A percentile compares a stretch with the other conserved stretches of the same genome.
phyloP scores from a whole-genome alignment of 2,888 invertebrate species.

The Lepidochitona cinerea region DNA sequence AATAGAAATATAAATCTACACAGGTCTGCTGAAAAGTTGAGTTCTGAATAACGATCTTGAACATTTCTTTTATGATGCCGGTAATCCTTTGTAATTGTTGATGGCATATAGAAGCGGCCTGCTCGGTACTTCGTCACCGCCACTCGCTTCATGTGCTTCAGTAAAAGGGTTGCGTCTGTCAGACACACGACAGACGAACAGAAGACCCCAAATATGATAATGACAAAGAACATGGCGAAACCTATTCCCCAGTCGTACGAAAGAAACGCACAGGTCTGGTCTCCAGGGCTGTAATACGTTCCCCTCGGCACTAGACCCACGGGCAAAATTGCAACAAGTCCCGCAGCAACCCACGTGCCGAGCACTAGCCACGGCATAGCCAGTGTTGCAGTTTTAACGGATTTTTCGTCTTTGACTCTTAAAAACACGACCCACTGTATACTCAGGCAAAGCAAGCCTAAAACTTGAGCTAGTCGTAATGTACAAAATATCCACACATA shows the following conservation, averaged over 20 bases:
- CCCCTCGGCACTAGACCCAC: constrained; percentile 31
- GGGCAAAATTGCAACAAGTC: constrained; percentile 41
- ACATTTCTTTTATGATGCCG: constrained; percentile 28
- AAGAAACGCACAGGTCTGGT: constrained; percentile 39
- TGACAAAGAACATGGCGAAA: constrained; percentile 41
- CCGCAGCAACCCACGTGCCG: constrained; percentile 38
- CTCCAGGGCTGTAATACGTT: not conserved
- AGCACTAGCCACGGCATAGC: constrained; percentile 36
- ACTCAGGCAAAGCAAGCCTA: constrained; percentile 36
- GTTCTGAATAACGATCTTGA: constrained; percentile 46
- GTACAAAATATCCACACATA: constrained; percentile 44
- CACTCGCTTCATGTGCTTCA: constrained; percentile 44
- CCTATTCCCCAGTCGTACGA: constrained; percentile 44
- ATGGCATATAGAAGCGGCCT: constrained; percentile 44
- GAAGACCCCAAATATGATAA: constrained; percentile 38
- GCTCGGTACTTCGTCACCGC: constrained; percentile 51
- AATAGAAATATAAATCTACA: constrained; percentile 46
- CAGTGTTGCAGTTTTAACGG: constrained; percentile 38
- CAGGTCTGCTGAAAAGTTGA: constrained; percentile 52
- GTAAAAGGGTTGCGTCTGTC: constrained; percentile 43
- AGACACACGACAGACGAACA: constrained; percentile 34
- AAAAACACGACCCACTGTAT: constrained; percentile 47
- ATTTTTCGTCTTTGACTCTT: constrained; percentile 38
- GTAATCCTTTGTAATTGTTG: constrained; percentile 11
- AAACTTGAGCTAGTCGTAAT: constrained; percentile 38